These are phyloP conservation scores for Tetragnatha versicolor DNA, from an alignment of 1,140 invertebrate species.

Conservation along the genomic window DNA sequence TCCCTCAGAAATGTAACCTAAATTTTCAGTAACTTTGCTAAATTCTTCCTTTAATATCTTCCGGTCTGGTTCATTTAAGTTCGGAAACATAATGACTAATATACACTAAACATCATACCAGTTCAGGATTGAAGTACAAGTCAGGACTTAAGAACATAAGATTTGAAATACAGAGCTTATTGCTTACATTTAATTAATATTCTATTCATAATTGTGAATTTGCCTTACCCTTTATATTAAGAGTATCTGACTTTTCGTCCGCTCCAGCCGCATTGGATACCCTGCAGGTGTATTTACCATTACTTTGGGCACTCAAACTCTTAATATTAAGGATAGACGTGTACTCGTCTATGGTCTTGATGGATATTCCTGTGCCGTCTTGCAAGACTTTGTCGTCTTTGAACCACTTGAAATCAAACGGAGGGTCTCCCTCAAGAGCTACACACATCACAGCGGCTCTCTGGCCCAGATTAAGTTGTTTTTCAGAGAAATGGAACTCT, in stretches of 20 bases:
- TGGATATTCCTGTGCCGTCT: background rate
- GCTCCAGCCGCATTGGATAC: slow-evolving; percentile 54
- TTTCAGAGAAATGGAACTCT: slow-evolving; percentile 59
- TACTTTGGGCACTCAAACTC: slow-evolving; percentile 36
- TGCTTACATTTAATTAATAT: too few species aligned
- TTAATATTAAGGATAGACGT: slow-evolving; percentile 61
- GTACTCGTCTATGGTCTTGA: slow-evolving; percentile 53
- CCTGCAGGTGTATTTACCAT: slow-evolving; percentile 58
- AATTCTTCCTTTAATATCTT: too few species aligned
- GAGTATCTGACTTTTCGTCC: slow-evolving; percentile 23
- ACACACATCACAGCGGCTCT: slow-evolving; percentile 68
- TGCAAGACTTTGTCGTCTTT: slow-evolving; percentile 20
- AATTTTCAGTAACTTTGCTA: too few species aligned
- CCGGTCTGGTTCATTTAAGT: too few species aligned
- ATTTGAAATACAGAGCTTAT: too few species aligned
- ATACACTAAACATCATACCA: background rate
- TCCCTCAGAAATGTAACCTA: too few species aligned
- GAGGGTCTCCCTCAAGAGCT: slow-evolving; percentile 56
- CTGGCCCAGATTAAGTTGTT: slow-evolving; percentile 73
- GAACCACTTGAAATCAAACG: slow-evolving; percentile 56
- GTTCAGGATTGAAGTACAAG: too few species aligned
- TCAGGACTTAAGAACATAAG: too few species aligned
- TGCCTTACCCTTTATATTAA: slow-evolving; percentile 29
- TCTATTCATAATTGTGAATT: too few species aligned
- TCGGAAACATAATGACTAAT: background rate